These are phyloP conservation scores for Psilanteris sp. DNA, from an alignment of 1,140 invertebrate species.

Conservation along the genomic window DNA sequence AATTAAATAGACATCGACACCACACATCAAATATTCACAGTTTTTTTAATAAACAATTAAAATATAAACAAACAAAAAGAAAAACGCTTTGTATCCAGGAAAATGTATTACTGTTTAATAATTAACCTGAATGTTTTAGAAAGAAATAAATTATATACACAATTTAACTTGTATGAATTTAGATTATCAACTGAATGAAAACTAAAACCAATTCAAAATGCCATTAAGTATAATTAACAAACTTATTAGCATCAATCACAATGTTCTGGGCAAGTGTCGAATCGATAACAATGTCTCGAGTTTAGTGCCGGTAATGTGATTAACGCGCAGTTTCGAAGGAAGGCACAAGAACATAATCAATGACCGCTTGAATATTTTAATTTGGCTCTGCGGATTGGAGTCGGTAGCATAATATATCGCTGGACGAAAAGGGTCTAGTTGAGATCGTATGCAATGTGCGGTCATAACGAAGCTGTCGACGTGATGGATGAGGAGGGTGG, in stretches of 20 bases:
- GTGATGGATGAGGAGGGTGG: constrained; percentile 75
- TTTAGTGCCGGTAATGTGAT: constrained; percentile 18
- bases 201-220: neutral
- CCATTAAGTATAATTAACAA: neutral
- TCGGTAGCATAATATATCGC: constrained; percentile 57
- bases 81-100: no score
- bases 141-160: no score
- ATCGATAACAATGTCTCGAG: constrained; percentile 12
- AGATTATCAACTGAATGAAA: no score
- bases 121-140: no score
- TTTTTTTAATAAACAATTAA: no score
- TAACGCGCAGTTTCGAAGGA: constrained; percentile 13
- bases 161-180: no score
- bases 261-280: constrained; percentile 7
- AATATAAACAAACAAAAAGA: no score
- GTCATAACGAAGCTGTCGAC: constrained; percentile 78
- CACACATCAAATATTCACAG: no score
- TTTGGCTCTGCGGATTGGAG: constrained; percentile 50
- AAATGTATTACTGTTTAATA: no score
- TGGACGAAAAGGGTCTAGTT: constrained; percentile 58
- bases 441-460: constrained; percentile 70
- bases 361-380: constrained; percentile 67
- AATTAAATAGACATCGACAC: no score
- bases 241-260: constrained; percentile 11
- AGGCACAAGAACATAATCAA: constrained; percentile 43